Conservation (phyloP, 2,888 invertebrate species). For the Dendrolimus houi region DNA sequence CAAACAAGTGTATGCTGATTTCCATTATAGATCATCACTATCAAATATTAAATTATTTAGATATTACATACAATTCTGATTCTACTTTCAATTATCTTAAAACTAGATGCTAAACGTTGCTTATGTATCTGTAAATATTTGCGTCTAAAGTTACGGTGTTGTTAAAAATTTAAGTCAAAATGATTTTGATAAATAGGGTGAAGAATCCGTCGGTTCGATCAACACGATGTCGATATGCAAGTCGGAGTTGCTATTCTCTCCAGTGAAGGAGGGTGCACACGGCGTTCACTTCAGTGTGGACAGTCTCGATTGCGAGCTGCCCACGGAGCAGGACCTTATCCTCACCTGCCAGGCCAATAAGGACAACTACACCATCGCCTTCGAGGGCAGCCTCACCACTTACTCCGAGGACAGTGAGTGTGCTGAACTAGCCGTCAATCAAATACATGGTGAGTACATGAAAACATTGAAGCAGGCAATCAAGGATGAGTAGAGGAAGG, state of each 20-base stretch:
- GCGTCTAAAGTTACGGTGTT: too few relatives aligned
- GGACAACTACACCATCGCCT: slow-evolving; percentile 96
- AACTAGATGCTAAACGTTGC: too few relatives aligned
- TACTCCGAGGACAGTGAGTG: slow-evolving; percentile 91
- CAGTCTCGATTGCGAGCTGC: slow-evolving; percentile 91
- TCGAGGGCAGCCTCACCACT: slow-evolving; percentile 90
- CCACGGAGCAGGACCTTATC: slow-evolving; percentile 89
- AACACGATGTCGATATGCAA: slow-evolving; percentile 94
- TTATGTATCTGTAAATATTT: too few relatives aligned
- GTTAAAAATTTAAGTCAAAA: too few relatives aligned
- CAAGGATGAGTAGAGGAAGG: too few relatives aligned
- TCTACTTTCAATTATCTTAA: too few relatives aligned
- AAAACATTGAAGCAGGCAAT: too few relatives aligned
- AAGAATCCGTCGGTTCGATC: slow-evolving; percentile 84
- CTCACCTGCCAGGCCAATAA: slow-evolving; percentile 94
- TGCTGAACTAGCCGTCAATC: slow-evolving; percentile 68
- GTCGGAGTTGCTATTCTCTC: slow-evolving; percentile 93
- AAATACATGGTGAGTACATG: slow-evolving; percentile 57
- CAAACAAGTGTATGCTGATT: too few relatives aligned
- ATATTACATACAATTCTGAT: too few relatives aligned
- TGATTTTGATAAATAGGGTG: slow-evolving; percentile 65
- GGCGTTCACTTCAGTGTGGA: slow-evolving; percentile 92
- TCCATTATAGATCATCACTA: too few relatives aligned
- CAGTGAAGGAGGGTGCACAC: slow-evolving; percentile 86
- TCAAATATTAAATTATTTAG: too few relatives aligned